Evolutionary conservation across 2,888 invertebrate genomes (phyloP), one percentile per base, ranked within the genome.

Genomic region (Beris chalybata): DNA sequence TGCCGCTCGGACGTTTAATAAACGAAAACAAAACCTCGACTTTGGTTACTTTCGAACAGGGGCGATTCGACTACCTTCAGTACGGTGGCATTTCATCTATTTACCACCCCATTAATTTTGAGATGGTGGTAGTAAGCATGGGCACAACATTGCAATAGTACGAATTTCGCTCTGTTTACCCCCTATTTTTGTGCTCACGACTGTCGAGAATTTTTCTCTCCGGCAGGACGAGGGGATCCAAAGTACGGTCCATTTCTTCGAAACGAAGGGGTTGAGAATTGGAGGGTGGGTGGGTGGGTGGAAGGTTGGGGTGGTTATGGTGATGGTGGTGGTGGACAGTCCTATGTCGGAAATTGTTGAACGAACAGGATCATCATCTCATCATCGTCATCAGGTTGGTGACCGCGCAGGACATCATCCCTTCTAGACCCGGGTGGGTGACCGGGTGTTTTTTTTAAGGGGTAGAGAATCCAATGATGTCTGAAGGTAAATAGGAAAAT

Each of bases 371-470:
- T 30, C 32, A 47, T 29, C 15, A 44, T 9, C 44, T 13, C 31
- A 45, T n/a, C 31, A 45, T 50, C 48, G 48, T 65, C 65, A 65
- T 64, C 64, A 65, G 65, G 65, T 56, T 65, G 65, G 50, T 57
- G 56, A 53, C 13, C 29, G 65, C 65, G 65, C 65, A 65, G 47
- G 9, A 22, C 7, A n/a, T 38, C 30, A 22, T 38, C 65, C 65
- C 65, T 57, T 22, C 65, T 13, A 2, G 11, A 6, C 4, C 13
- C 15, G 63, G 44, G 12, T 38, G 55, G 29, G 13, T 44, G 12
- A 5, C 5, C 50, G 56, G 31, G 65, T 47, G 30, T 11, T 45
- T 64, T 53, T 64, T 30, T 32, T 30, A n/a, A 48, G 48, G 55
- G 56, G 55, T 55, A 47, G 50, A 31, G 12, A 15, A 32, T 53